Base-by-base conservation (phyloP, 2,113 vertebrate genomes). In the Malaclemys terrapin region DNA sequence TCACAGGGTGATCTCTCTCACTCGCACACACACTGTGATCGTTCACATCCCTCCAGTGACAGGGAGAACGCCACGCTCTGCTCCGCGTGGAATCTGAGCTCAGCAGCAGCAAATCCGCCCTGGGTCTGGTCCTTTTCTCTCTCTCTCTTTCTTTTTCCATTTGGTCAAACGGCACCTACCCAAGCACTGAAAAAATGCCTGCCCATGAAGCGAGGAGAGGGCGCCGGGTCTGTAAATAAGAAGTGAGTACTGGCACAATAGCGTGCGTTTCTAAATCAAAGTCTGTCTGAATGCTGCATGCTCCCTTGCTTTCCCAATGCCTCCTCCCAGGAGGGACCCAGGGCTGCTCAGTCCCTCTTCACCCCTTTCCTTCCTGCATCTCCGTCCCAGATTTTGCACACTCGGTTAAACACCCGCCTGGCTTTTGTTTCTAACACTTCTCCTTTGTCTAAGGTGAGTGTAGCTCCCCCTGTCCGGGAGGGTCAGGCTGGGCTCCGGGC, bases 191-290 rank as follows among this genome's bases (percentile, higher is more conserved):
- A n/a, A n/a, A n/a, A n/a, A n/a, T n/a, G 98, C 98, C 98, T 98
- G 98, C 97, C 97, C 96, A 94, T 98, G 98, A 97, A 97, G 98
- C 97, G 95, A 95, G 97, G 97, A 98, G 98, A 97, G 98, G 98
- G 98, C 97, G 98, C 97, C 98, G 98, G 91, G 96, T 95, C 98
- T 98, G 98, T 93, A 98, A 98, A 98, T 98, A 97, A 98, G 98
- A 98, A 98, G 98, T 98, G 98, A 98, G 98, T 98, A 98, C 97
- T 96, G 95, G 95, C 96, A 96, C 94, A 97, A 97, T 97, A 95
- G 96, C 96, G 96, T 62, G 95, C 76, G 45, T 96, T 91, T 35
- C 95, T 93, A 84, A 65, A 8, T 35, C 35, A 8, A n/a, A 69
- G 47, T 80, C 94, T 89, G 89, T 59, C 84, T 47, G 89, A 93